These are phyloP conservation scores for Mastacembelus armatus DNA, from an alignment of 2,797 vertebrate genomes.

Conservation along the genomic window DNA sequence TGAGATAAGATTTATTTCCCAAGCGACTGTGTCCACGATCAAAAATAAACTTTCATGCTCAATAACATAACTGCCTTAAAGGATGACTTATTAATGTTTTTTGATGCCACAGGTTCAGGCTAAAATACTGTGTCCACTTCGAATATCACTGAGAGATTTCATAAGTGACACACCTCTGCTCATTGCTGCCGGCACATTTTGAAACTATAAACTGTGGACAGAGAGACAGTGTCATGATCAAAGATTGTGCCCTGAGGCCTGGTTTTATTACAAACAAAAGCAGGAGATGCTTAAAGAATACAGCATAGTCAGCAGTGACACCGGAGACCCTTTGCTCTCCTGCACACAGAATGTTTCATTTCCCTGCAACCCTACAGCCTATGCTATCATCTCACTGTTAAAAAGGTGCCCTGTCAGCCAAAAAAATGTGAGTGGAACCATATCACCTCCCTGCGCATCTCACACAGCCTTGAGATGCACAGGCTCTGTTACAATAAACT, in stretches of 20 bases:
- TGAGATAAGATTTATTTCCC: no score
- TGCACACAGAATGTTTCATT: slow-evolving; percentile 29
- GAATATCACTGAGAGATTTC: slow-evolving; percentile 19
- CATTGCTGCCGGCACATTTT: slow-evolving; percentile 42
- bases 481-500: slow-evolving; percentile 19
- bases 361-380: slow-evolving; percentile 16
- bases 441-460: slow-evolving; percentile 4
- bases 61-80: no score
- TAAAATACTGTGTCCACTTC: slow-evolving; percentile 11
- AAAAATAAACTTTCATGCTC: no score
- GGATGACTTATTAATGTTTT: not conserved
- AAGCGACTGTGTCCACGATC: no score
- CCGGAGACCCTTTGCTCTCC: slow-evolving; percentile 24
- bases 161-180: slow-evolving; percentile 43
- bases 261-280: slow-evolving; percentile 51
- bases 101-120: not conserved
- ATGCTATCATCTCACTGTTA: slow-evolving; percentile 22
- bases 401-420: slow-evolving; percentile 33
- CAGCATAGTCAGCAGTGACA: slow-evolving; percentile 36
- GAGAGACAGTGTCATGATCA: slow-evolving; percentile 62
- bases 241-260: slow-evolving; percentile 57
- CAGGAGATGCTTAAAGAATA: slow-evolving; percentile 13
- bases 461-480: slow-evolving; percentile 13
- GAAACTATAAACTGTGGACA: slow-evolving; percentile 47
- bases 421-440: slow-evolving; percentile 10